Conservation (phyloP, 1,140 invertebrate species). For the Harpegnathos saltator region DNA sequence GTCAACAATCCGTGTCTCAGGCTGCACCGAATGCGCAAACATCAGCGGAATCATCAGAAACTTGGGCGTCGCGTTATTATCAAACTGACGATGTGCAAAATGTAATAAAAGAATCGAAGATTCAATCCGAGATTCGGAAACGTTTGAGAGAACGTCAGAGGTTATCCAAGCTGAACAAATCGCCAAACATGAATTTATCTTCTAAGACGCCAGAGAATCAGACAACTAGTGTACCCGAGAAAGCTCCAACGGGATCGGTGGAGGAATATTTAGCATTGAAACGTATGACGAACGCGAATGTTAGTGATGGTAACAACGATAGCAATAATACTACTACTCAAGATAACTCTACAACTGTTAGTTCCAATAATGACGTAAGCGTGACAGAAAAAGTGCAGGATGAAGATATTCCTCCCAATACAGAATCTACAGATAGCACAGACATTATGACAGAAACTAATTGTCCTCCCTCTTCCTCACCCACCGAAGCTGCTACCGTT, state of each 20-base stretch:
- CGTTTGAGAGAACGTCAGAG: slow-evolving; percentile 83
- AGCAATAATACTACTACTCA: slow-evolving; percentile 32
- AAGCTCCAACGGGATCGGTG: slow-evolving; percentile 82
- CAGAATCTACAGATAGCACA: slow-evolving; percentile 12
- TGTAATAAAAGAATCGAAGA: slow-evolving; percentile 85
- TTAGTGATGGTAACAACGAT: background rate
- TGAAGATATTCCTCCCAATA: slow-evolving; percentile 24
- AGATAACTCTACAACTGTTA: slow-evolving; percentile 1
- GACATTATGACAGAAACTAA: background rate
- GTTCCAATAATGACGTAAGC: background rate
- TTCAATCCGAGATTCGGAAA: slow-evolving; percentile 85
- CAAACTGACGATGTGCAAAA: slow-evolving; percentile 84
- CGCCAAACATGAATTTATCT: slow-evolving; percentile 72
- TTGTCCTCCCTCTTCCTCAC: no score
- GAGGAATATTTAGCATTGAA: slow-evolving; percentile 85
- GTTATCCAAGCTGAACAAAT: slow-evolving; percentile 79
- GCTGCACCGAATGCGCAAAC: slow-evolving; percentile 30
- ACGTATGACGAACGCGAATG: slow-evolving; percentile 31
- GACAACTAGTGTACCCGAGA: slow-evolving; percentile 36
- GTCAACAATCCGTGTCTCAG: slow-evolving; percentile 10
- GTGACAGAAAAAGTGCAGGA: slow-evolving; percentile 29
- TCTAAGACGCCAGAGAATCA: slow-evolving; percentile 20
- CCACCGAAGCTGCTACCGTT: background rate
- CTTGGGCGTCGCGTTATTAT: slow-evolving; percentile 84
- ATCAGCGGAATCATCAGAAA: slow-evolving; percentile 75